phyloP scores from a whole-genome alignment of 2,113 vertebrate genomes.

The Seriola dumerili region DNA sequence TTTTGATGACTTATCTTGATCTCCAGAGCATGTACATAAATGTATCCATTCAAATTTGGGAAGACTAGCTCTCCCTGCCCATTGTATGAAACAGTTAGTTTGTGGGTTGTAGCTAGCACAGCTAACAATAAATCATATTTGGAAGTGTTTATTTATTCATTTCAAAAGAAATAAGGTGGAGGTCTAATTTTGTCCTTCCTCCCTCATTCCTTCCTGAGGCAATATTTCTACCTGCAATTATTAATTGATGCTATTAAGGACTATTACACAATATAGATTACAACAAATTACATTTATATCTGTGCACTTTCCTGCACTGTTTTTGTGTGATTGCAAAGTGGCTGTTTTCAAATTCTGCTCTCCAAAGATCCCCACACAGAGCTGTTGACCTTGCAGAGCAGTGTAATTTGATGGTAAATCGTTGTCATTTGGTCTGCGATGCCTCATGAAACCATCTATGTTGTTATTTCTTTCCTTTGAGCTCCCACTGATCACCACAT shows the following conservation, averaged over 20 bases:
- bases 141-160: conserved; percentile 1
- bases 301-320: conserved; percentile 11
- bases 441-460: conserved; percentile 80
- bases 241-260: conserved; percentile 2
- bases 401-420: conserved; percentile 79
- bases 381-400: conserved; percentile 77
- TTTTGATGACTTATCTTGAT: conserved; percentile 2
- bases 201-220: not conserved
- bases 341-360: conserved; percentile 54
- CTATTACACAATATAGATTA: not conserved
- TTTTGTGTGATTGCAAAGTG: conserved; percentile 52
- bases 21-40: not conserved
- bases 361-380: conserved; percentile 45
- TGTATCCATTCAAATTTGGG: not conserved
- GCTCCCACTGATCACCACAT: conserved; percentile 77
- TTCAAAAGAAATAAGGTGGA: conserved; percentile 4
- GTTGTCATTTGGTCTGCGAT: conserved; percentile 79
- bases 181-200: conserved; percentile 8
- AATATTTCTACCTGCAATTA: conserved; percentile 15
- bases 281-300: conserved; percentile 19
- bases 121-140: not conserved
- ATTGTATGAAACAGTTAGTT: not conserved
- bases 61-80: not conserved
- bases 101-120: not conserved
- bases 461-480: conserved; percentile 76